A percentile compares a stretch with the other conserved stretches of the same genome.
Evolutionary conservation across 2,113 vertebrate species (phyloP).

Genomic region (Mormoops blainvillei): DNA sequence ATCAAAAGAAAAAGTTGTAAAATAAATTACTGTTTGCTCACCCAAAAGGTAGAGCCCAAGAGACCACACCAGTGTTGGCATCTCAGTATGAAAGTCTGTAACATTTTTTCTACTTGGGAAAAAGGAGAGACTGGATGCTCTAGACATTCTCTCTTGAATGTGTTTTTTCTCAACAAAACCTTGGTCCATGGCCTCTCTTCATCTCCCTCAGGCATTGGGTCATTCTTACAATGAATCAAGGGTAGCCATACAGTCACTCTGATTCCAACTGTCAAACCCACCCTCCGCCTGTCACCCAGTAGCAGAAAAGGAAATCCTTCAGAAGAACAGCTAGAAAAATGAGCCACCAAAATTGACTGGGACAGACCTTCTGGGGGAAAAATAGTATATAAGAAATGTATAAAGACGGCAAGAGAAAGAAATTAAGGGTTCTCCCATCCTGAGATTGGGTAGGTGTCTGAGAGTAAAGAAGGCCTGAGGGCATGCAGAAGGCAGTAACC

Average conservation of each 20-base stretch:
- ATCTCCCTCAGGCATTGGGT: not conserved
- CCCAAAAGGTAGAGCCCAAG: not conserved
- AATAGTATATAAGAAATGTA: not conserved
- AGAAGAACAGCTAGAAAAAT: not conserved
- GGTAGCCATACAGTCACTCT: not conserved
- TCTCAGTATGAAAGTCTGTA: not conserved
- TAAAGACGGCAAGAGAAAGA: not conserved
- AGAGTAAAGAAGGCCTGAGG: not conserved
- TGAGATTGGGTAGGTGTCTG: not conserved
- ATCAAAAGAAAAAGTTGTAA: slow-evolving; percentile 4
- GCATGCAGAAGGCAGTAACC: not conserved
- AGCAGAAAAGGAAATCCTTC: not conserved
- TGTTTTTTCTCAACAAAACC: not conserved
- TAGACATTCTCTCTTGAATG: not conserved
- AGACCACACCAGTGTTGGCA: not conserved
- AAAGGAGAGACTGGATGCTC: not conserved
- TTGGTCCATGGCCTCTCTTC: not conserved
- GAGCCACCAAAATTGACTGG: not conserved
- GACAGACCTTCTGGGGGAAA: not conserved
- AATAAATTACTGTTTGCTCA: not conserved
- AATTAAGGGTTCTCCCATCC: not conserved
- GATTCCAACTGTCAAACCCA: not conserved
- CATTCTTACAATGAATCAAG: not conserved
- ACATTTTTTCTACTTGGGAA: not conserved
- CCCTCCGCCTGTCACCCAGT: not conserved